These are phyloP conservation scores for Antennarius maculatus DNA, from an alignment of 2,797 vertebrate species.

Conservation along the genomic window DNA sequence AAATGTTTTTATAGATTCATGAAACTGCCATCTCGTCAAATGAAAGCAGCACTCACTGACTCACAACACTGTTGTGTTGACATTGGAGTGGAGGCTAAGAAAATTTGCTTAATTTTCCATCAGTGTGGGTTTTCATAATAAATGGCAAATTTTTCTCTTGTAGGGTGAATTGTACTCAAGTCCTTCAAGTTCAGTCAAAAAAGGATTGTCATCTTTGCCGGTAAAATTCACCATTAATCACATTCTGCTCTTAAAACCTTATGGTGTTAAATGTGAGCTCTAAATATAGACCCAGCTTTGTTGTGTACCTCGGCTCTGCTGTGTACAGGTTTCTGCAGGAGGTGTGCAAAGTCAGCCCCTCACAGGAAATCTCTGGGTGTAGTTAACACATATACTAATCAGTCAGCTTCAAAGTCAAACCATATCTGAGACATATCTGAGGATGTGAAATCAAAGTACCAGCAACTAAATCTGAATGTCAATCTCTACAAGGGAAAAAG, in stretches of 20 bases:
- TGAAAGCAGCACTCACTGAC: no score
- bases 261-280: not conserved
- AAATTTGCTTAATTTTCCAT: no score
- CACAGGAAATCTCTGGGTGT: conserved; percentile 83
- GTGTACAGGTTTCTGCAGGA: conserved; percentile 25
- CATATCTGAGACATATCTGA: conserved; percentile 57
- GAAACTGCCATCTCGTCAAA: no score
- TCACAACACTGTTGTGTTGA: no score
- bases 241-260: not conserved
- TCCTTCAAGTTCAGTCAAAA: no score
- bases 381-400: conserved; percentile 78
- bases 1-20: no score
- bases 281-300: not conserved
- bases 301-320: not conserved
- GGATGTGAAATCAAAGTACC: conserved; percentile 36
- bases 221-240: not conserved
- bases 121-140: no score
- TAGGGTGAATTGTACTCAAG: no score
- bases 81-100: no score
- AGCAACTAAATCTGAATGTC: conserved; percentile 29
- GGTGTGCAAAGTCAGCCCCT: conserved; percentile 36
- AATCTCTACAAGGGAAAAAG: not conserved
- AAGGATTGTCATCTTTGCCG: no score
- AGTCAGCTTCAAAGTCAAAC: conserved; percentile 56
- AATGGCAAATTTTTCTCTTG: no score